Percentiles rank a stretch among this genome's conserved stretches.
phyloP scores from a whole-genome alignment of 2,113 vertebrate species.

The Callipepla californica region DNA sequence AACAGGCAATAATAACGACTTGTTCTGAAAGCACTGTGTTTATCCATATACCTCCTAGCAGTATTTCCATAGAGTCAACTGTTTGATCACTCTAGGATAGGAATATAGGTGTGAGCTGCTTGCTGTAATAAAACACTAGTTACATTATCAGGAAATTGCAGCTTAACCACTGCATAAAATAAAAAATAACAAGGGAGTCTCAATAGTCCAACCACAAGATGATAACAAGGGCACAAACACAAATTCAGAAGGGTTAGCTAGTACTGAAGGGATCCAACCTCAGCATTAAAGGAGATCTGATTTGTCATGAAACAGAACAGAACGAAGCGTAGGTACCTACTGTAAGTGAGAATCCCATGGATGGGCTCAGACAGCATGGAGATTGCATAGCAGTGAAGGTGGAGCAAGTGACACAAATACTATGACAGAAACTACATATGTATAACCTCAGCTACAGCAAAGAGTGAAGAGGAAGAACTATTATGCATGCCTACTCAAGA shows the following conservation, averaged over 20 bases:
- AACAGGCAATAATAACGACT: background rate
- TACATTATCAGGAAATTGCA: background rate
- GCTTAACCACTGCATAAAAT: background rate
- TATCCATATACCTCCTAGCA: background rate
- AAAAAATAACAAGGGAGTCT: rapidly evolving
- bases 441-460: background rate
- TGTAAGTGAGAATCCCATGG: background rate
- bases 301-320: background rate
- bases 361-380: background rate
- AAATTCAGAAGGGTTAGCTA: background rate
- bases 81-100: background rate
- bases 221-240: background rate
- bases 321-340: background rate
- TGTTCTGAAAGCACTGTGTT: background rate
- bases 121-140: background rate
- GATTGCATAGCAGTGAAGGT: background rate
- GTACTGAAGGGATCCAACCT: background rate
- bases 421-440: background rate
- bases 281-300: background rate
- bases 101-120: rapidly evolving
- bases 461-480: background rate
- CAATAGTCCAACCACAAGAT: background rate
- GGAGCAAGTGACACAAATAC: background rate
- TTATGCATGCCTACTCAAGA: background rate
- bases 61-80: background rate